Evolutionary conservation across 2,888 invertebrate genomes (phyloP), one percentile per base, ranked within the genome.

Genomic region (Onchidella celtica): DNA sequence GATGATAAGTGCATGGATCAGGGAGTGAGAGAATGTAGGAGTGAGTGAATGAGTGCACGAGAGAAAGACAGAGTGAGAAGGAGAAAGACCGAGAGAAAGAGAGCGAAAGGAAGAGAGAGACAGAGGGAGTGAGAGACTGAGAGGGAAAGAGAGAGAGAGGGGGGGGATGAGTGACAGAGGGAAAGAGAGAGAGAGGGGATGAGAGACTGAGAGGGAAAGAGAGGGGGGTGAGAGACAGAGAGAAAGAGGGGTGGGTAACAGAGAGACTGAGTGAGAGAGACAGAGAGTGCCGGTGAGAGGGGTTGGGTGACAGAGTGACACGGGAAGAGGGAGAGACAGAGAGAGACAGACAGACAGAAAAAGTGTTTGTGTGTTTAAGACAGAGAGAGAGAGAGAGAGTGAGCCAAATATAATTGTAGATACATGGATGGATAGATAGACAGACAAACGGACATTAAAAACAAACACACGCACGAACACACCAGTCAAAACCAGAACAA

Each of bases 391-490:
- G 4, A 34, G 9, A 34, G 14, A 34, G 9, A 66, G 66, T 17
- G 6, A 66, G 34, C 29, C 29, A 69, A 14, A 69, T 38, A 69
- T 17, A 40, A n/a, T 40, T 38, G 17, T 40, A 69, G 40, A 69
- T 3, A 14, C 24, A 38, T 69, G 24, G 40, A 11, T 38, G 21
- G 40, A 40, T 36, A 14, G 69, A 69, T 38, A 40, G 40, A 69
- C 29, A 75, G 75, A 63, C 32, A 75, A 63, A 61, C 27, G 36
- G 63, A 63, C 6, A 11, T n/a, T n/a, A n/a, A n/a, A n/a, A n/a
- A n/a, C n/a, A n/a, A n/a, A n/a, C n/a, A n/a, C n/a, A n/a, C n/a
- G n/a, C n/a, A n/a, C n/a, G n/a, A n/a, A n/a, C n/a, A n/a, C n/a
- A n/a, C n/a, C n/a, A n/a, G n/a, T n/a, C n/a, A n/a, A n/a, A n/a